A percentile compares a stretch with the other conserved stretches of the same genome.
phyloP scores from a whole-genome alignment of 2,888 invertebrate species.

The Candidula unifasciata region DNA sequence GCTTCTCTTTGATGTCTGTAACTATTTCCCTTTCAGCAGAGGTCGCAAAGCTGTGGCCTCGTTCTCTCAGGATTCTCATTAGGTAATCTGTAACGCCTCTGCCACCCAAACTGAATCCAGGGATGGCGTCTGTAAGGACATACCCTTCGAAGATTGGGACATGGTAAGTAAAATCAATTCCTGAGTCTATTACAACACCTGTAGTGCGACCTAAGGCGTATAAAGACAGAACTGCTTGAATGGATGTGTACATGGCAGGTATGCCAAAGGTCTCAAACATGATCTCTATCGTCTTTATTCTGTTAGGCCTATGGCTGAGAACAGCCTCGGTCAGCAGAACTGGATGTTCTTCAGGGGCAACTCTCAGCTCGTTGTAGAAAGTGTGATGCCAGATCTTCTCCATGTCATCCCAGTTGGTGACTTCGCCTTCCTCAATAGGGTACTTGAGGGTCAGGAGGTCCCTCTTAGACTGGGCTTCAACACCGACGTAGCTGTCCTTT shows the following conservation, averaged over 20 bases:
- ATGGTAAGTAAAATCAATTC: slow-evolving; percentile 95
- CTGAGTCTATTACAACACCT: slow-evolving; percentile 94
- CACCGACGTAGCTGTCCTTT: slow-evolving; percentile 56
- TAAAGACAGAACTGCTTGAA: slow-evolving; percentile 93
- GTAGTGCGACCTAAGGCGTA: slow-evolving; percentile 96
- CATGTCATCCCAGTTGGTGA: slow-evolving; percentile 75
- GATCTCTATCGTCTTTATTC: slow-evolving; percentile 91
- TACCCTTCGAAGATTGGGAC: slow-evolving; percentile 83
- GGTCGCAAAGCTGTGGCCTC: slow-evolving; percentile 75
- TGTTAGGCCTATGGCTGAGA: slow-evolving; percentile 94
- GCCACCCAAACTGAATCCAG: slow-evolving; percentile 65
- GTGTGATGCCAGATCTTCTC: slow-evolving; percentile 79
- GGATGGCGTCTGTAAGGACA: slow-evolving; percentile 66
- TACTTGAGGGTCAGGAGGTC: slow-evolving; percentile 59
- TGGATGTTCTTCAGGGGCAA: slow-evolving; percentile 96
- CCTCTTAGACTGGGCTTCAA: slow-evolving; percentile 56
- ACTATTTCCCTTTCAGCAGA: slow-evolving; percentile 95
- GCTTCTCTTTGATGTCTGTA: slow-evolving; percentile 95
- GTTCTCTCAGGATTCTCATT: slow-evolving; percentile 80
- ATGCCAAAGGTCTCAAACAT: slow-evolving; percentile 81
- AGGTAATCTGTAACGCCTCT: slow-evolving; percentile 69
- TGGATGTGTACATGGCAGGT: slow-evolving; percentile 94
- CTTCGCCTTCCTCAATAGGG: slow-evolving; percentile 72
- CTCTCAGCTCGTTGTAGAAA: slow-evolving; percentile 85
- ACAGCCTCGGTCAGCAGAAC: slow-evolving; percentile 95